Evolutionary conservation across 37 sponge, comb jelly and placozoan genomes (phyloP).

Genomic region (Eunapius fragilis): DNA sequence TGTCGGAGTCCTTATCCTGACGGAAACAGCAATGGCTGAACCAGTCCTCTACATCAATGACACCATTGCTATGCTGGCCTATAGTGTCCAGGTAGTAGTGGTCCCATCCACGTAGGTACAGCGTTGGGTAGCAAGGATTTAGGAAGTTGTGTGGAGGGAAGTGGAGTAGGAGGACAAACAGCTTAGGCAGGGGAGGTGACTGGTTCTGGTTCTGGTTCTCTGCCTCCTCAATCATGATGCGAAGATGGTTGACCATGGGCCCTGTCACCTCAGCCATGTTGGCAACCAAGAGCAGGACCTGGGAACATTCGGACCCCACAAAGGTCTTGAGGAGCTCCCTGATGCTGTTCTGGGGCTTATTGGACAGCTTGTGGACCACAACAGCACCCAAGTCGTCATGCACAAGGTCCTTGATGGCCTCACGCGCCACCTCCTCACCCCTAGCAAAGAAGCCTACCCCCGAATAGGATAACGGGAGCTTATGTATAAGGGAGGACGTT

Average conservation of each 20-base stretch:
- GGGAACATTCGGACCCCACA: background rate
- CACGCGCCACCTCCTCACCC: background rate
- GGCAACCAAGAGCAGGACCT: slow-evolving; percentile 37
- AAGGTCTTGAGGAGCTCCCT: slow-evolving; percentile 53
- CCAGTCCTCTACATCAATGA: slow-evolving; percentile 62
- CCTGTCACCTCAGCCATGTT: slow-evolving; percentile 79
- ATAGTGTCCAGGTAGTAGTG: slow-evolving; percentile 83
- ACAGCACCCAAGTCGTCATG: slow-evolving; percentile 14
- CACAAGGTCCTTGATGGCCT: slow-evolving; percentile 8
- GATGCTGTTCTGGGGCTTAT: slow-evolving; percentile 38
- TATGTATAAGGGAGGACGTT: slow-evolving; percentile 64
- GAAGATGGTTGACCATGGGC: slow-evolving; percentile 83
- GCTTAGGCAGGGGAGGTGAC: slow-evolving; percentile 30
- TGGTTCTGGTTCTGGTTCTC: slow-evolving; percentile 18
- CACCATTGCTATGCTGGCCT: slow-evolving; percentile 23
- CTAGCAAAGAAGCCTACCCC: background rate
- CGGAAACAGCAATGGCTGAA: slow-evolving; percentile 46
- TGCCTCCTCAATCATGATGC: slow-evolving; percentile 88
- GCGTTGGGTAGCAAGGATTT: slow-evolving; percentile 73
- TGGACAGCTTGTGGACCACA: slow-evolving; percentile 60
- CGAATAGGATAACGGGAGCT: slow-evolving; percentile 57
- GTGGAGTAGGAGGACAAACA: slow-evolving; percentile 86
- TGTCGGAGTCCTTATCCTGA: background rate
- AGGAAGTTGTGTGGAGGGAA: slow-evolving; percentile 69
- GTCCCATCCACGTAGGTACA: slow-evolving; percentile 91